These are phyloP conservation scores for Leuciscus waleckii DNA, from an alignment of 2,797 vertebrate genomes.

Conservation along the genomic window DNA sequence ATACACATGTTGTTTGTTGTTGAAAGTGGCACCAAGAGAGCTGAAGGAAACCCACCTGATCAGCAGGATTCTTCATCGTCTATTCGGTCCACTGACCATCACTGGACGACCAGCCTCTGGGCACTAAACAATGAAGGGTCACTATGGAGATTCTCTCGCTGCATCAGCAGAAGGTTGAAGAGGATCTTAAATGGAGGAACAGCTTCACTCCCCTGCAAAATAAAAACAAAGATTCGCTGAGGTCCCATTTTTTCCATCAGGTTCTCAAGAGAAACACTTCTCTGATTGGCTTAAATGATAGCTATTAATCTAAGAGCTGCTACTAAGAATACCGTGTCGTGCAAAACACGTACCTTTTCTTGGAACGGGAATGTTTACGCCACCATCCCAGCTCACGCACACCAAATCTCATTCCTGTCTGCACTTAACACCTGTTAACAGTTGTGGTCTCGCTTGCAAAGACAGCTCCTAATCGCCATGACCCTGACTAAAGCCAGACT, in stretches of 20 bases:
- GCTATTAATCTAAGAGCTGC: background rate
- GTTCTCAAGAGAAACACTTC: background rate
- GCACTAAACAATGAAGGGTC: slow-evolving; percentile 25
- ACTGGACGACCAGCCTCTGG: slow-evolving; percentile 30
- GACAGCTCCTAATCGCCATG: slow-evolving; percentile 48
- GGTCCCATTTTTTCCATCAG: slow-evolving; percentile 46
- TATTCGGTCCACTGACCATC: slow-evolving; percentile 8
- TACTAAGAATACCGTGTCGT: slow-evolving; percentile 17
- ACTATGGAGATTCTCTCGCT: slow-evolving; percentile 26
- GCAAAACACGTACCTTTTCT: slow-evolving; percentile 32
- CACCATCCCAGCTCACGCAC: slow-evolving; percentile 28
- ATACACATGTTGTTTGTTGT: background rate
- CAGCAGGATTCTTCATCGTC: slow-evolving; percentile 28
- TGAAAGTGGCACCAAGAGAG: slow-evolving; percentile 19
- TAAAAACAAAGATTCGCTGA: slow-evolving; percentile 20
- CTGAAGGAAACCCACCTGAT: slow-evolving; percentile 20
- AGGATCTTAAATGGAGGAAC: slow-evolving; percentile 25
- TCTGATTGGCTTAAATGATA: slow-evolving; percentile 11
- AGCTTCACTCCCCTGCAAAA: slow-evolving; percentile 1
- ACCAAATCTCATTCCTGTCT: slow-evolving; percentile 20
- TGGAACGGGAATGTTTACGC: slow-evolving; percentile 34
- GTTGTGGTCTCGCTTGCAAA: slow-evolving; percentile 36
- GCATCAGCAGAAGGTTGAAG: slow-evolving; percentile 19
- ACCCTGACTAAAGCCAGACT: slow-evolving; percentile 55
- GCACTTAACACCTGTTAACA: slow-evolving; percentile 55